phyloP scores from a whole-genome alignment of 1,140 invertebrate species.

The Aradophagus sp. region DNA sequence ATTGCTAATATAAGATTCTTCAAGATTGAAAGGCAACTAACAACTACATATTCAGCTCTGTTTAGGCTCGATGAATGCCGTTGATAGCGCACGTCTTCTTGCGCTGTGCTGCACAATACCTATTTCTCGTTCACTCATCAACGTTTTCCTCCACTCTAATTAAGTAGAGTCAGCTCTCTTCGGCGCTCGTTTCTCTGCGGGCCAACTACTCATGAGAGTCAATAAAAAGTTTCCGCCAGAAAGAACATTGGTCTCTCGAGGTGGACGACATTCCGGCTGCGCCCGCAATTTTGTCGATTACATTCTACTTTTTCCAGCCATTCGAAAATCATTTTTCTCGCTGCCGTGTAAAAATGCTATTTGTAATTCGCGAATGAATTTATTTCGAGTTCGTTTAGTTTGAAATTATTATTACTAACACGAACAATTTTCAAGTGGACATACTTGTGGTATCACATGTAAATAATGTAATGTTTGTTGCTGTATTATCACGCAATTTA shows the following conservation, averaged over 20 bases:
- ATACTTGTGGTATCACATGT: too few relatives aligned
- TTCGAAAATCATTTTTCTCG: too few relatives aligned
- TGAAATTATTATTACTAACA: too few relatives aligned
- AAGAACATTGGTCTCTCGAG: constrained; percentile 34
- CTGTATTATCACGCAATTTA: too few relatives aligned
- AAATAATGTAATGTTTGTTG: too few relatives aligned
- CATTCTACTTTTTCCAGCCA: too few relatives aligned
- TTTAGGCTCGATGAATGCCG: constrained; percentile 58
- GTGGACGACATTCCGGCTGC: constrained; percentile 6
- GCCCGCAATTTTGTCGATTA: constrained; percentile 1
- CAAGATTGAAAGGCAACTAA: constrained; percentile 37
- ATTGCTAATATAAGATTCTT: constrained; percentile 63
- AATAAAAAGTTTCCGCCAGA: constrained; percentile 49
- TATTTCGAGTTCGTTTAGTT: too few relatives aligned
- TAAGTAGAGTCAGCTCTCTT: constrained; percentile 65
- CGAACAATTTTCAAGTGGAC: too few relatives aligned
- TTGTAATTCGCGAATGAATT: too few relatives aligned
- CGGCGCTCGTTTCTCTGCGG: constrained; percentile 26
- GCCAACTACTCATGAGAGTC: constrained; percentile 36
- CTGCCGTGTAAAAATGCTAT: too few relatives aligned
- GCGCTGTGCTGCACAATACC: constrained; percentile 57
- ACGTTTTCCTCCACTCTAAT: constrained; percentile 57
- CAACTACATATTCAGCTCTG: constrained; percentile 58
- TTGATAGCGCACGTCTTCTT: constrained; percentile 66
- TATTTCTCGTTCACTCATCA: constrained; percentile 55